A percentile compares a stretch with the other conserved stretches of the same genome.
Evolutionary conservation across 2,888 invertebrate genomes (phyloP).

Genomic region (Azorinus chamasolen): DNA sequence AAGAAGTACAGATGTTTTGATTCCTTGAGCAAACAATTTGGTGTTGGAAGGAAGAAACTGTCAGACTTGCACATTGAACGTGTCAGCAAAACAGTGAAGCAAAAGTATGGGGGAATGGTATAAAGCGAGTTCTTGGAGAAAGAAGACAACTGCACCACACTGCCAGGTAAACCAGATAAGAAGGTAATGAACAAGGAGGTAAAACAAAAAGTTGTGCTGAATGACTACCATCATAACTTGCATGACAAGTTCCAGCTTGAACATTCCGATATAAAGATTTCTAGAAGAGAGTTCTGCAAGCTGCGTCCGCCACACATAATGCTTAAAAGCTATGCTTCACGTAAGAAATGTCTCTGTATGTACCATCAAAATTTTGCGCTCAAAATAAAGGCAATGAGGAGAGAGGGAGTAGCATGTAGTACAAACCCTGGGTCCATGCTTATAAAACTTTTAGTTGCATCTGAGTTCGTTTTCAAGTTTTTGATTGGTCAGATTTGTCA

Average conservation of each 20-base stretch:
- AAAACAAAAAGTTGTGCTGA: conserved; percentile 19
- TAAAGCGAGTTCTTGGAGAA: neutral
- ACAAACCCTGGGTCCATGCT: too few species aligned
- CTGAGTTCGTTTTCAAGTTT: too few species aligned
- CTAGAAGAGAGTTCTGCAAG: conserved; percentile 13
- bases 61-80: too few species aligned
- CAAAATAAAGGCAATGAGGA: conserved; percentile 31
- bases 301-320: conserved; percentile 22
- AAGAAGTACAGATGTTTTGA: too few species aligned
- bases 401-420: neutral
- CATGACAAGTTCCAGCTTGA: conserved; percentile 38
- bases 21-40: too few species aligned
- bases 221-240: conserved; percentile 21
- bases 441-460: too few species aligned
- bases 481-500: too few species aligned
- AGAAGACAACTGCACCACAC: neutral
- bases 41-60: too few species aligned
- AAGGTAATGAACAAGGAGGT: neutral
- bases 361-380: too few species aligned
- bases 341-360: conserved; percentile 30
- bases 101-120: conserved; percentile 7
- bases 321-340: conserved; percentile 13
- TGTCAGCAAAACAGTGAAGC: neutral
- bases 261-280: conserved; percentile 20
- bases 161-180: neutral